A percentile compares a stretch with the other conserved stretches of the same genome.
Evolutionary conservation across 1,140 invertebrate genomes (phyloP).

Genomic region (Monomorium pharaonis): DNA sequence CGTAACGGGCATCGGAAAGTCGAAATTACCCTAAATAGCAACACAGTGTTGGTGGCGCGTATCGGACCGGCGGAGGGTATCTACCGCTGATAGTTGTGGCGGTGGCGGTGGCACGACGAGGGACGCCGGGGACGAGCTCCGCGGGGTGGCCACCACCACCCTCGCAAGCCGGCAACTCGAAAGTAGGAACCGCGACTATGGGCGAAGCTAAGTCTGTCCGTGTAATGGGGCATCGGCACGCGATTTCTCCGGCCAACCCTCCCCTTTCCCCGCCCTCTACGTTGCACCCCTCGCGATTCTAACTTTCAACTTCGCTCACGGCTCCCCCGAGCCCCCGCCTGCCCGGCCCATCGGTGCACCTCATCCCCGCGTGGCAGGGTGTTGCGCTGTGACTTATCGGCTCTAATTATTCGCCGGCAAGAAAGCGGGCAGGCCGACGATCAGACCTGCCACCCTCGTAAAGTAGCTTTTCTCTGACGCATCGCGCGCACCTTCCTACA

Average conservation of each 20-base stretch:
- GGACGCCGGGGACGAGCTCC: not conserved
- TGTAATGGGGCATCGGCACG: conserved; percentile 83
- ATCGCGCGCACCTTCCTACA: conserved; percentile 53
- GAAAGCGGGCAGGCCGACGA: conserved; percentile 78
- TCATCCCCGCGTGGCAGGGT: conserved; percentile 75
- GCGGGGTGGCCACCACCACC: conserved; percentile 65
- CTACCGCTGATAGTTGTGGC: not conserved
- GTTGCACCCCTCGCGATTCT: conserved; percentile 68
- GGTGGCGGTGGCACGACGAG: conserved; percentile 22
- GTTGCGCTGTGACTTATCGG: conserved; percentile 84
- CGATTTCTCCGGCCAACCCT: conserved; percentile 76
- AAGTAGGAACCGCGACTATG: conserved; percentile 82
- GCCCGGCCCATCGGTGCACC: conserved; percentile 52
- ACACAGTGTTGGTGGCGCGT: conserved; percentile 74
- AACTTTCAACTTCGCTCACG: conserved; percentile 75
- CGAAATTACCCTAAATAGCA: conserved; percentile 81
- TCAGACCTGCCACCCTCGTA: conserved; percentile 79
- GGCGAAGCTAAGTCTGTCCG: conserved; percentile 81
- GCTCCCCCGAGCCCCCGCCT: conserved; percentile 60
- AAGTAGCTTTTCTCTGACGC: conserved; percentile 79
- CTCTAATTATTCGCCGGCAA: conserved; percentile 83
- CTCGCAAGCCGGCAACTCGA: conserved; percentile 75
- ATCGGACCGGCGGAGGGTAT: conserved; percentile 67
- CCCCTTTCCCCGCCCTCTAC: conserved; percentile 34
- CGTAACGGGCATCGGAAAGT: conserved; percentile 74